Base-by-base conservation (phyloP, 2,797 vertebrate genomes). In the Danio aesculapii region DNA sequence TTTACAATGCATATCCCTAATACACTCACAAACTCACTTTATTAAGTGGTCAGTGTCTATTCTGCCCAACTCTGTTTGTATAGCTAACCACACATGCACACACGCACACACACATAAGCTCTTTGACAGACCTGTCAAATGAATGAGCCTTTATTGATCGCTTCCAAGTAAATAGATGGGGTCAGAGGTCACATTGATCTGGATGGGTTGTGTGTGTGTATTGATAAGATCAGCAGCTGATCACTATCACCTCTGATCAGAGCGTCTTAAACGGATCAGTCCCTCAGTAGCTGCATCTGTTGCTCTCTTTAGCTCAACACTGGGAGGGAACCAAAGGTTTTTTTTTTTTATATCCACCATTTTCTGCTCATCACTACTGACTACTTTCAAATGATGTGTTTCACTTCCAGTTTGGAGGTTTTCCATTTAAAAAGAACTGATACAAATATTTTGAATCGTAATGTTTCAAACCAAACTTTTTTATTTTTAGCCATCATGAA, bases 61-160 rank as follows among this genome's bases (percentile, higher is more conserved):
- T 68, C 2, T 47, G 10, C 39, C 0, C 44, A 17, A 43, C 43
- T 49, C 46, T n/a, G 13, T 63, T 63, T 63, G 68, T 44, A 39
- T n/a, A 16, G 47, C 43, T 72, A 19, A 30, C 12, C 30, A 69
- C 55, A 74, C 79, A 43, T 62, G 66, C 59, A 61, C 55, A 41
- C 64, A 49, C 52, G 11, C 64, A 70, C 72, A 41, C 44, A 6
- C 61, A 73, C 59, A 50, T n/a, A 62, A 7, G 49, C 43, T 6
- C 68, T 44, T 41, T 39, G 39, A 57, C 49, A 62, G 64, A 68
- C 30, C 13, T 44, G 87, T 88, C 82, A 71, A 72, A 70, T 66
- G 81, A 82, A 83, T 79, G 81, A 88, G 87, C 86, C 86, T 43
- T 53, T 86, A 90, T 91, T 75, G 90, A 93, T 88, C 79, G 70